These are phyloP conservation scores for Sesamia nonagrioides DNA, from an alignment of 1,140 invertebrate species.

Conservation along the genomic window DNA sequence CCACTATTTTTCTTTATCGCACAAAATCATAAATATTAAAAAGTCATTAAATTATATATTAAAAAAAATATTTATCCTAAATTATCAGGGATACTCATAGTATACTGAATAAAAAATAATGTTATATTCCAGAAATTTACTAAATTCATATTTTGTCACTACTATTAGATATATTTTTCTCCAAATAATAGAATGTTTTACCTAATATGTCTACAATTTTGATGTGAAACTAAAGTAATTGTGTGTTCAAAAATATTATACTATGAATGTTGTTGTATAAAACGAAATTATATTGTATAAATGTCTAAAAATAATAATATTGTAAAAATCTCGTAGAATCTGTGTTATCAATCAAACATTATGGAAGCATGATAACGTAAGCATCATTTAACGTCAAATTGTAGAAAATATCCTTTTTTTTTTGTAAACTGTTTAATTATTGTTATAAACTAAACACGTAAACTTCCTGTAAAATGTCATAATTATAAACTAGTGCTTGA, in stretches of 20 bases:
- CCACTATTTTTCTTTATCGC: slow-evolving; percentile 73
- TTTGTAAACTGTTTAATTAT: neutral
- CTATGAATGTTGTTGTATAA: slow-evolving; percentile 78
- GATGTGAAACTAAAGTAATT: slow-evolving; percentile 73
- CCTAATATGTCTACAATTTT: slow-evolving; percentile 78
- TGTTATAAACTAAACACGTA: neutral
- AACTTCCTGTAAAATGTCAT: neutral
- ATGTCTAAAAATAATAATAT: too few species aligned
- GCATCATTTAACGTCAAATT: slow-evolving; percentile 13
- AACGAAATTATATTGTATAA: slow-evolving; percentile 63
- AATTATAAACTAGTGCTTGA: too few species aligned
- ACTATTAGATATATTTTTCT: slow-evolving; percentile 74
- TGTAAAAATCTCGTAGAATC: slow-evolving; percentile 68
- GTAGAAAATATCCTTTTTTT: slow-evolving; percentile 16
- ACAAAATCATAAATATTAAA: slow-evolving; percentile 71
- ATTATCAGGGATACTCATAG: slow-evolving; percentile 54
- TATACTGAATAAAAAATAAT: slow-evolving; percentile 54
- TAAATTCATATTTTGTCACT: slow-evolving; percentile 79
- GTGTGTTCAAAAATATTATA: slow-evolving; percentile 78
- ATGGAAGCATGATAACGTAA: neutral
- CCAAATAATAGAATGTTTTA: slow-evolving; percentile 74
- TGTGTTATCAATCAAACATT: slow-evolving; percentile 46
- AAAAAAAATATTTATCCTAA: slow-evolving; percentile 71
- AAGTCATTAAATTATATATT: slow-evolving; percentile 58
- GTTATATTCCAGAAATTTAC: slow-evolving; percentile 62